Base-by-base conservation (phyloP, 2,888 invertebrate species). In the Bombylius major region DNA sequence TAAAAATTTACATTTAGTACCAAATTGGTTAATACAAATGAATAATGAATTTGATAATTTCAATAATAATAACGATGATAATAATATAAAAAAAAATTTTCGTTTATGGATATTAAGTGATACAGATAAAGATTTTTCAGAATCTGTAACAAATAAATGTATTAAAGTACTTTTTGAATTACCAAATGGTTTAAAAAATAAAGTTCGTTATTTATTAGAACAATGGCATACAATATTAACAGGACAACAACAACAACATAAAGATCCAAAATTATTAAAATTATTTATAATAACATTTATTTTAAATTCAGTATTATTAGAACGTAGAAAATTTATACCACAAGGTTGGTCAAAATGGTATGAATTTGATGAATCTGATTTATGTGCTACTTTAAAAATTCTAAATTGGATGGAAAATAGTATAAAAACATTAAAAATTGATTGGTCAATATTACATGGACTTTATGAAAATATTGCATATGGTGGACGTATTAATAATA, bases 331-430 rank as follows among this genome's bases (percentile, higher is more conserved):
- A 53, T 98, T 86, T 71, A 89, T 95, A 63, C 95, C 95, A 1
- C 90, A 92, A 78, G 84, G 92, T 0, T 94, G 93, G 93, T 86
- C 87, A 1, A 89, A 87, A 68, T 83, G 82, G 68, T 94, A 95
- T 72, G 92, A 94, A 67, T 94, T 94, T 73, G 87, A 85, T 53
- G 84, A 86, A 64, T 80, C 86, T 0, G 94, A 94, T 71, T 75
- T 92, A 2, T 78, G 83, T 53, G 87, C 89, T 5, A 87, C 87
- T 1, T 77, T 83, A 46, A 83, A 84, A 59, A 77, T 80, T 1
- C 72, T 77, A 0, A 65, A 67, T 54, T 70, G 72, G 68, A 57
- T 63, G 54, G 59, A 72, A 57, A 70, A 73, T 52, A 32, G 12
- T 45, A 49, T 32, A 9, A 44, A 39, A n/a, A 57, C 59, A 11